These are phyloP conservation scores for Enteromius treurensis DNA, from an alignment of 2,797 vertebrate species.

Conservation along the genomic window DNA sequence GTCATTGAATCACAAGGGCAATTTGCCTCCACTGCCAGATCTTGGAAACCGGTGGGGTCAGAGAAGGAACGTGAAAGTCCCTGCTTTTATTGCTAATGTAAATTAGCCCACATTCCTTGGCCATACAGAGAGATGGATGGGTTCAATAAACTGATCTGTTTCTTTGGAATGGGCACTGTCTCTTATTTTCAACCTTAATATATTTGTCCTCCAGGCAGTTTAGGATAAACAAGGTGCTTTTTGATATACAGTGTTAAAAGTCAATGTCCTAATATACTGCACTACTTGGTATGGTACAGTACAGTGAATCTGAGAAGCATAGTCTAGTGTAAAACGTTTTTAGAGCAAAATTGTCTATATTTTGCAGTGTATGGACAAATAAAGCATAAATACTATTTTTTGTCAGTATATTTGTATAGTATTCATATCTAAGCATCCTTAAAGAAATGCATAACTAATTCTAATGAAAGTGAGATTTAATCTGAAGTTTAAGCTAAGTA, in stretches of 20 bases:
- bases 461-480: not conserved
- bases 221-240: not conserved
- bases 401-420: not conserved
- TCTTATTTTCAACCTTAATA: conserved; percentile 22
- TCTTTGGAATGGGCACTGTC: conserved; percentile 18
- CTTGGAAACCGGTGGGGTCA: conserved; percentile 14
- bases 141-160: conserved; percentile 38
- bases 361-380: not conserved
- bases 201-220: conserved; percentile 23
- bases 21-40: conserved; percentile 42
- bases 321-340: not conserved
- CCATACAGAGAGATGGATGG: conserved; percentile 32
- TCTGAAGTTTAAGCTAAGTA: not conserved
- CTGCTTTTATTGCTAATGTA: conserved; percentile 54
- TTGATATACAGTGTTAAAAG: conserved; percentile 30
- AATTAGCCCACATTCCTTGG: conserved; percentile 43
- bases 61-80: conserved; percentile 40
- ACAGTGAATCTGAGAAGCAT: not conserved
- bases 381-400: not conserved
- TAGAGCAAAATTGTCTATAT: not conserved
- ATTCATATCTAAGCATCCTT: not conserved
- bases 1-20: conserved; percentile 54
- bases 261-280: conserved; percentile 18
- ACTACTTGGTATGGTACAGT: not conserved
- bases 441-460: not conserved